Base-by-base conservation (phyloP, 2,113 vertebrate genomes). In the Vulpes ferrilata region DNA sequence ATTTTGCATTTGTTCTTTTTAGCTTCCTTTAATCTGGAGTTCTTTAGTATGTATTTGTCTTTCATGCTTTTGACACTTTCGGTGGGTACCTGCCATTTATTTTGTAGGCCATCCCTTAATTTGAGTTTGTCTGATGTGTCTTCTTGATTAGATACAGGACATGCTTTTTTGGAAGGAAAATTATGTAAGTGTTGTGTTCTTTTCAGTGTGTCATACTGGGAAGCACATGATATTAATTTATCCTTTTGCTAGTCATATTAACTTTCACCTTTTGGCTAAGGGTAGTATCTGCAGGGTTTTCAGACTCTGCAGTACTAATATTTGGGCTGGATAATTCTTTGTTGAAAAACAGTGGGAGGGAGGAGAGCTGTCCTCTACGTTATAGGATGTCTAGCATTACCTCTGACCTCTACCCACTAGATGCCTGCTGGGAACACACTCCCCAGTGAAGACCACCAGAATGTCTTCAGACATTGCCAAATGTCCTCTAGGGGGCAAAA, bases 41-140 rank as follows among this genome's bases (percentile, higher is more conserved):
- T 96, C 38, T 17, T 93, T 5, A n/a, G 43, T 55, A 30, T 51
- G 13, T 86, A 35, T 73, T 90, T 64, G 0, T 55, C 22, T 96
- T 79, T 74, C 23, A 57, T 16, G 5, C 5, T 88, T 55, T 6
- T 88, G 43, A 81, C 17, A 15, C 60, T 78, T 74, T 85, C 69
- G 30, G 19, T 96, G 13, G 12, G 15, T n/a, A 60, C 25, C 55
- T 53, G n/a, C 38, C 76, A 92, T 60, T 59, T 38, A 65, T 79
- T 88, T 90, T 87, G 16, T 88, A 67, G 13, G 59, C 1, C 11
- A 10, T 55, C 32, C 32, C 53, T 88, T 35, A 53, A 2, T 90
- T 94, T 87, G 51, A 78, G 15, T 95, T 82, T 60, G 22, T 96
- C 27, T 93, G 59, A 88, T 73, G 12, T 86, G 92, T 90, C 83